Base-by-base conservation (phyloP, 2,113 vertebrate species). In the Thamnophis sirtalis region DNA sequence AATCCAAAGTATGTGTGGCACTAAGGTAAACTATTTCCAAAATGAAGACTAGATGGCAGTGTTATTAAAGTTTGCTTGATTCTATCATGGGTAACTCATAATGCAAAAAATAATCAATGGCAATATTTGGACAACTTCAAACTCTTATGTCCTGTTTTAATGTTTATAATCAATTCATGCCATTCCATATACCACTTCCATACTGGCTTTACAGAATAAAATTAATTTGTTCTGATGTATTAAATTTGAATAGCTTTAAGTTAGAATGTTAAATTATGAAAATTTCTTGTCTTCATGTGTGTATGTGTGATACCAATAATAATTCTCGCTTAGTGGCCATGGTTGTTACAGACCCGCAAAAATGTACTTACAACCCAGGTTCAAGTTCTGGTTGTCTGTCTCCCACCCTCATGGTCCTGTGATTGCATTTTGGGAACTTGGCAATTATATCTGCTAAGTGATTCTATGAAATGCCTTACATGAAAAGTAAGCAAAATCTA, bases 11-110 rank as follows among this genome's bases (percentile, higher is more conserved):
- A 38, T 38, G n/a, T 17, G 21, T 43, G 33, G 7, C 15, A 21
- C 19, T 80, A 80, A 80, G 17, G 17, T 49, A 9, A 84, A 53
- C 5, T 24, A 87, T 91, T 91, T 87, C 19, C 5, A 91, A 86
- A 87, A 63, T 24, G 9, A 24, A 91, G 54, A 60, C 26, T 54
- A 33, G 9, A 28, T 33, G 38, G 3, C 9, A 94, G 21, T 21
- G 63, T 28, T 90, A 87, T n/a, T 84, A 85, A 93, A 49, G 93
- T 1, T 0, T 86, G 0, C 93, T 93, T 90, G 43, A 86, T 92
- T 88, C 22, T 19, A 9, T 87, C 13, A 9, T 87, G 15, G 24
- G 28, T 87, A 68, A 87, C 19, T 33, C 7, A 13, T 6, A 24
- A 50, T 22, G 86, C 19, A 50, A 15, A 87, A 91, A 51, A 53